Evolutionary conservation across 2,888 invertebrate genomes (phyloP).

Genomic region (Patella ulyssiponensis): DNA sequence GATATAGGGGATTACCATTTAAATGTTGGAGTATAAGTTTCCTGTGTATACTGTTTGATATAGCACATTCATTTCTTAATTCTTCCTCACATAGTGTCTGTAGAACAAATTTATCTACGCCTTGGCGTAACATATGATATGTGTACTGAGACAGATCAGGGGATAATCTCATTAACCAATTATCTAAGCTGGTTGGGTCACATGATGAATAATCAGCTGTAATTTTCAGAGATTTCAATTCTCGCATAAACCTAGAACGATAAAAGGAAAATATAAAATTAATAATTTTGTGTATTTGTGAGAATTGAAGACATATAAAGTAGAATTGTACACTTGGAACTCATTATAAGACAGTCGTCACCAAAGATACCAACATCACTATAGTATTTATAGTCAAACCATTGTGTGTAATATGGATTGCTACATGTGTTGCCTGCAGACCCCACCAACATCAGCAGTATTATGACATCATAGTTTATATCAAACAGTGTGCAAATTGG

Average conservation of each 20-base stretch:
- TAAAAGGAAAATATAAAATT: too few species aligned
- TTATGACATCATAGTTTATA: too few species aligned
- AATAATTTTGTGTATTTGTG: too few species aligned
- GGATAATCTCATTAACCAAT: constrained; percentile 82
- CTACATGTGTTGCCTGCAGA: too few species aligned
- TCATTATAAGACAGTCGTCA: too few species aligned
- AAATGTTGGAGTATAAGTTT: constrained; percentile 90
- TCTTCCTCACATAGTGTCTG: constrained; percentile 90
- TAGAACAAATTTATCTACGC: constrained; percentile 93
- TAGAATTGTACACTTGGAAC: too few species aligned
- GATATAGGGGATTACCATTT: constrained; percentile 75
- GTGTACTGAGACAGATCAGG: constrained; percentile 96
- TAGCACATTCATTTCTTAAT: constrained; percentile 89
- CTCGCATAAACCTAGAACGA: constrained; percentile 83
- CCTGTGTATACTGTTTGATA: constrained; percentile 94
- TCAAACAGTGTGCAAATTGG: too few species aligned
- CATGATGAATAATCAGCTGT: constrained; percentile 97
- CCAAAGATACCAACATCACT: too few species aligned
- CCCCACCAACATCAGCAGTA: too few species aligned
- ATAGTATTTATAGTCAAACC: too few species aligned
- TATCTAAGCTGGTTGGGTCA: constrained; percentile 85
- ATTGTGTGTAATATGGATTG: too few species aligned
- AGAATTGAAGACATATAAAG: too few species aligned
- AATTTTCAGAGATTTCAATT: constrained; percentile 91
- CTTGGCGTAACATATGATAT: constrained; percentile 95